Conservation (phyloP, 2,113 vertebrate genomes). For the Pteronura brasiliensis region DNA sequence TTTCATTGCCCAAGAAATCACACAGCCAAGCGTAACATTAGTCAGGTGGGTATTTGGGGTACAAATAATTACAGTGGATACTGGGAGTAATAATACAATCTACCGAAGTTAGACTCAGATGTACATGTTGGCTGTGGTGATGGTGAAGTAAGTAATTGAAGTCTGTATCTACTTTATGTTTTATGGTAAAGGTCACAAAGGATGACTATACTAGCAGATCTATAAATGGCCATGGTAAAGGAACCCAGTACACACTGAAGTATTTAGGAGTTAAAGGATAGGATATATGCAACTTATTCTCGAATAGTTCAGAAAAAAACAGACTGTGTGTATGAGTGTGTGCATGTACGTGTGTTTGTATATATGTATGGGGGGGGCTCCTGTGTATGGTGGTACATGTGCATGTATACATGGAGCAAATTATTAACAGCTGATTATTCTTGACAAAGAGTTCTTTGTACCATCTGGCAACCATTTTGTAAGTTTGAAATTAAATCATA, state of each 20-base stretch:
- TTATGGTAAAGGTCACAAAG: background rate
- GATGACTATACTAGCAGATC: background rate
- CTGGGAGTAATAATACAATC: background rate
- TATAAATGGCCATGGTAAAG: background rate
- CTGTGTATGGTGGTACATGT: background rate
- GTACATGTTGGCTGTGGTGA: background rate
- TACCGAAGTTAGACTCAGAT: background rate
- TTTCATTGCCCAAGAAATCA: background rate
- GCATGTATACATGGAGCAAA: background rate
- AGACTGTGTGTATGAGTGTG: background rate
- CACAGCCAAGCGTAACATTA: too few relatives aligned
- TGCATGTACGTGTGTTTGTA: rapidly evolving
- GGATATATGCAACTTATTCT: background rate
- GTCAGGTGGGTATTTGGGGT: background rate
- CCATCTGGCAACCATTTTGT: background rate
- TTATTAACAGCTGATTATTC: background rate
- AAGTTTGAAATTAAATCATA: background rate
- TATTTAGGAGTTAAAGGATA: background rate
- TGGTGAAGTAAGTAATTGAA: background rate
- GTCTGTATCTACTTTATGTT: background rate
- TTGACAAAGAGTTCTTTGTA: background rate
- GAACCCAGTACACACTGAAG: background rate
- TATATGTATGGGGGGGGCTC: background rate
- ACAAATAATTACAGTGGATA: background rate
- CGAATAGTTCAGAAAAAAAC: background rate